These are phyloP conservation scores for Unio delphinus DNA, from an alignment of 2,888 invertebrate species.

Conservation along the genomic window DNA sequence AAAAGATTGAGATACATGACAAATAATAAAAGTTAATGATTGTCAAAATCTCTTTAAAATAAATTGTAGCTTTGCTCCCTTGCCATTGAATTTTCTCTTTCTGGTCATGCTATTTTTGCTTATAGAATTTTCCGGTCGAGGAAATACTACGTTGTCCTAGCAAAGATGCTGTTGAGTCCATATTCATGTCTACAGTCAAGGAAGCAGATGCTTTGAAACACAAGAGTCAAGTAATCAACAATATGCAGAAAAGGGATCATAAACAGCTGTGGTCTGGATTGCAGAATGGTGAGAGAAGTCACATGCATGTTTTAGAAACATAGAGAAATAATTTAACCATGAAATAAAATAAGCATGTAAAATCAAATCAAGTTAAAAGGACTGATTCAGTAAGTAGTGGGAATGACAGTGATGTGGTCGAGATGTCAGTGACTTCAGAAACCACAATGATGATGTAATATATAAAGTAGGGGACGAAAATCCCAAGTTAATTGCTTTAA, in stretches of 20 bases:
- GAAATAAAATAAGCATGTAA: too few relatives aligned
- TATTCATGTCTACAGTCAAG: constrained; percentile 95
- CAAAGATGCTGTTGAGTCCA: constrained; percentile 88
- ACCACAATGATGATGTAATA: too few relatives aligned
- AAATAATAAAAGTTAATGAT: too few relatives aligned
- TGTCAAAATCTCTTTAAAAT: too few relatives aligned
- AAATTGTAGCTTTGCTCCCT: too few relatives aligned
- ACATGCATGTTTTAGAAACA: not conserved
- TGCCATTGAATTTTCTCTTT: not conserved
- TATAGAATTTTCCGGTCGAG: constrained; percentile 90
- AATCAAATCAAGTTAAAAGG: too few relatives aligned
- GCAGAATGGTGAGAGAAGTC: constrained; percentile 81
- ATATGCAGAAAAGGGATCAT: constrained; percentile 88
- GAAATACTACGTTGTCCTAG: constrained; percentile 88
- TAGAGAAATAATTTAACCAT: not conserved
- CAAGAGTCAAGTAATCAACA: constrained; percentile 78
- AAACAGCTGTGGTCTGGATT: constrained; percentile 96
- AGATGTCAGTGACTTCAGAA: too few relatives aligned
- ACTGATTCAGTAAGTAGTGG: too few relatives aligned
- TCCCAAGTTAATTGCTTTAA: too few relatives aligned
- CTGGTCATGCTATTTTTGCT: constrained; percentile 8
- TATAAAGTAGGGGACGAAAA: too few relatives aligned
- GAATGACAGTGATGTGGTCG: too few relatives aligned
- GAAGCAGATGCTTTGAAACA: constrained; percentile 99
- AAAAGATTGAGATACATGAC: too few relatives aligned